Evolutionary conservation across 2,113 vertebrate genomes (phyloP).

Genomic region (Mellivora capensis): DNA sequence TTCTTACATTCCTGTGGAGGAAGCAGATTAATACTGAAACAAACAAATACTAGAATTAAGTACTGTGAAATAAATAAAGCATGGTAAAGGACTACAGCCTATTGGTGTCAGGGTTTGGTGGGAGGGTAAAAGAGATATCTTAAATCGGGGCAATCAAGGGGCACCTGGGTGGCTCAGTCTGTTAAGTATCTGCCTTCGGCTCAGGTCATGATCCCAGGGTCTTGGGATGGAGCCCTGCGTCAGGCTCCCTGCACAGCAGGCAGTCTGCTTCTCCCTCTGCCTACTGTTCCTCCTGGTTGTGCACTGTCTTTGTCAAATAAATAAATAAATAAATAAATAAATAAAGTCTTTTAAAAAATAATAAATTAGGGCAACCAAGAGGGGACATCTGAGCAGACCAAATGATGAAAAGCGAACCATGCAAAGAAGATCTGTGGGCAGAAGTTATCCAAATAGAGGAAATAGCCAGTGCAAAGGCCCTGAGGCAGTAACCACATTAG

Average conservation of each 20-base stretch:
- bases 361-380: neutral
- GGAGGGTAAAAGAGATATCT: neutral
- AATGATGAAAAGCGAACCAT: neutral
- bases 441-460: neutral
- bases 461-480: neutral
- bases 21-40: neutral
- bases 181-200: neutral
- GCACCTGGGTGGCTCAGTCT: neutral
- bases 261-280: neutral
- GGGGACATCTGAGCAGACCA: neutral
- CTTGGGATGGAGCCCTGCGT: neutral
- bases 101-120: neutral
- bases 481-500: neutral
- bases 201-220: neutral
- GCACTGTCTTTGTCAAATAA: neutral
- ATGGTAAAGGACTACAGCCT: neutral
- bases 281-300: neutral
- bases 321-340: neutral
- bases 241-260: neutral
- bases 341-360: neutral
- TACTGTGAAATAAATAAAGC: neutral
- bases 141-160: neutral
- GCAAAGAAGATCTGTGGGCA: neutral
- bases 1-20: neutral
- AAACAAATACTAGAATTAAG: neutral